Evolutionary conservation across 2,113 vertebrate genomes (phyloP).

Genomic region (Cygnus atratus): DNA sequence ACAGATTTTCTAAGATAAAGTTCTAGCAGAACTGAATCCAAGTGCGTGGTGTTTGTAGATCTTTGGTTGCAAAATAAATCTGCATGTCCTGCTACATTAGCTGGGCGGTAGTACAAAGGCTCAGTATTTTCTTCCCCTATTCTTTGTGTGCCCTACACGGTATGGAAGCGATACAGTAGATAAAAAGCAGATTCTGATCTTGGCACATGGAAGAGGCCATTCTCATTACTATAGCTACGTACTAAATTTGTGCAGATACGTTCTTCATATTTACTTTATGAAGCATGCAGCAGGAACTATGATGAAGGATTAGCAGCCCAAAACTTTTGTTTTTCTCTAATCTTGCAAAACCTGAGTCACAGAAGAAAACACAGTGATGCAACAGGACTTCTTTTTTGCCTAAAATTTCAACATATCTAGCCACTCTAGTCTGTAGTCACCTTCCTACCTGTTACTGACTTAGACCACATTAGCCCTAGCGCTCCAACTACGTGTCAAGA

Average conservation of each 20-base stretch:
- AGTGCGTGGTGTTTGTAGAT: background rate
- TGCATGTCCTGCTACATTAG: background rate
- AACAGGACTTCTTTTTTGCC: no score
- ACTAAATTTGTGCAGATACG: accelerated
- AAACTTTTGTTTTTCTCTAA: background rate
- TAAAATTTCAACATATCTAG: background rate
- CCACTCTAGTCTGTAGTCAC: background rate
- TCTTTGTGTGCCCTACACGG: background rate
- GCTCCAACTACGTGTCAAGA: no score
- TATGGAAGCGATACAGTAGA: background rate
- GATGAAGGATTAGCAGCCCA: background rate
- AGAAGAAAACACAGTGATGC: background rate
- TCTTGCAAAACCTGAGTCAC: accelerated
- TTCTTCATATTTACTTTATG: accelerated
- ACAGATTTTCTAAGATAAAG: background rate
- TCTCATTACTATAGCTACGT: accelerated
- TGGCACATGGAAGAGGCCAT: background rate
- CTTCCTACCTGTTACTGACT: background rate
- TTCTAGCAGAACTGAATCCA: background rate
- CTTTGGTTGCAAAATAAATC: background rate
- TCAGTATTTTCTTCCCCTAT: background rate
- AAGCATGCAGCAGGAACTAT: accelerated
- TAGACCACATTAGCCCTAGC: background rate
- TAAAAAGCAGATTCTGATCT: background rate
- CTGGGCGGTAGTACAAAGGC: background rate